These are phyloP conservation scores for Condylostylus longicornis DNA, from an alignment of 1,140 invertebrate genomes.

Conservation along the genomic window DNA sequence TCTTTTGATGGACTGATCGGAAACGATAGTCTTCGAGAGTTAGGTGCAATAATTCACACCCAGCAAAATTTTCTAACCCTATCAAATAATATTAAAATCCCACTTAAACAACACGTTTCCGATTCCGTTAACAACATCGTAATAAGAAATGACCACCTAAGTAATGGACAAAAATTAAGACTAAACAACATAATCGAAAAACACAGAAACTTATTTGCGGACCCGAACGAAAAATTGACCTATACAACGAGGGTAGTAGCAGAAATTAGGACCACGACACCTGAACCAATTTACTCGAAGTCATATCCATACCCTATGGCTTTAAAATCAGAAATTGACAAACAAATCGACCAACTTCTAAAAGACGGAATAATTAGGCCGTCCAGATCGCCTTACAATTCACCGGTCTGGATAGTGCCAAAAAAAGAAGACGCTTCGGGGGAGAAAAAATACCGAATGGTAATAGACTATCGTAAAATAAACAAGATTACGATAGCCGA, in stretches of 20 bases:
- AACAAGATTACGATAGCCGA: constrained; percentile 6
- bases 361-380: constrained; percentile 11
- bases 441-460: background rate
- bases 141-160: constrained; percentile 5
- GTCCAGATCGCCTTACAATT: constrained; percentile 11
- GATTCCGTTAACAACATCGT: constrained; percentile 10
- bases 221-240: constrained; percentile 9
- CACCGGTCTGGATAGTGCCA: constrained; percentile 5
- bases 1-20: constrained; percentile 10
- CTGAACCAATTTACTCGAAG: constrained; percentile 10
- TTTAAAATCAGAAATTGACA: constrained; percentile 9
- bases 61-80: constrained; percentile 7
- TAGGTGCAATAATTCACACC: constrained; percentile 7
- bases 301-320: constrained; percentile 10
- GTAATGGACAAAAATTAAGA: constrained; percentile 1
- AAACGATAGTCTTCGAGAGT: constrained; percentile 9
- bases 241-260: constrained; percentile 10
- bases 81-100: background rate
- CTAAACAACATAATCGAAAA: constrained; percentile 1
- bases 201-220: constrained; percentile 6
- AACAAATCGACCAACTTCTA: constrained; percentile 9
- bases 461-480: constrained; percentile 5
- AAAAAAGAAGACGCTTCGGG: constrained; percentile 13
- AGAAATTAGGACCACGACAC: constrained; percentile 9
- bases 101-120: constrained; percentile 5